Evolutionary conservation across 2,797 vertebrate species (phyloP), one percentile per base, ranked within the genome.

Genomic region (Eulemur mongoz): DNA sequence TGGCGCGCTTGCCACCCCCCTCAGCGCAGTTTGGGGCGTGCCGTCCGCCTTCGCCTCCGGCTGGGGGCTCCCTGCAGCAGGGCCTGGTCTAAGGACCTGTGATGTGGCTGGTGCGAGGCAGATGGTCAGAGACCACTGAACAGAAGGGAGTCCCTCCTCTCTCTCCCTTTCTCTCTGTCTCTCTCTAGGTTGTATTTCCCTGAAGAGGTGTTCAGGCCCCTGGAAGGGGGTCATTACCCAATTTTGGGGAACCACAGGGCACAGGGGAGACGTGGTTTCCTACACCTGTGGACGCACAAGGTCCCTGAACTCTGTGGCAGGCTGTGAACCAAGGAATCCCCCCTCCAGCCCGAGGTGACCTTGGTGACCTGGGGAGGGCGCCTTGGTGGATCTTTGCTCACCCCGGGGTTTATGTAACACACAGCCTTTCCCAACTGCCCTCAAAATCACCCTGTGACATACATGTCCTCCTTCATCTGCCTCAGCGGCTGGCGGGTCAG

Each of bases 321-420:
- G 17, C 3, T 38, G 84, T 7, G 4, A 75, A 52, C 72, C 63
- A 2, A 35, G 13, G 88, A 72, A 50, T 80, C 48, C 92, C 75
- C 80, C 20, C 7, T 43, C 32, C 32, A 79, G 11, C 43, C 27
- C 11, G 23, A 35, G 32, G n/a, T 94, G 89, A 84, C 92, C 95
- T 91, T 4, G 0, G 15, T 48, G 88, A 86, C 95, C 94, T 2
- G 54, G 73, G 65, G 32, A 75, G 86, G 5, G n/a, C 48, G 35
- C 32, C 38, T 70, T 69, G 48, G n/a, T n/a, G 22, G 43, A 35
- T 48, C 69, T 85, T 81, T 57, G 72, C 73, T 93, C 88, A 96
- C 72, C 90, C 84, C 63, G 0, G 83, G 17, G 22, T 89, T 94
- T 95, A 96, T 96, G 97, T 94, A 97, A 97, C 43, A 2, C 43